Evolutionary conservation across 2,888 invertebrate species (phyloP), one percentile per base, ranked within the genome.

Genomic region (Drosophila meridiana): DNA sequence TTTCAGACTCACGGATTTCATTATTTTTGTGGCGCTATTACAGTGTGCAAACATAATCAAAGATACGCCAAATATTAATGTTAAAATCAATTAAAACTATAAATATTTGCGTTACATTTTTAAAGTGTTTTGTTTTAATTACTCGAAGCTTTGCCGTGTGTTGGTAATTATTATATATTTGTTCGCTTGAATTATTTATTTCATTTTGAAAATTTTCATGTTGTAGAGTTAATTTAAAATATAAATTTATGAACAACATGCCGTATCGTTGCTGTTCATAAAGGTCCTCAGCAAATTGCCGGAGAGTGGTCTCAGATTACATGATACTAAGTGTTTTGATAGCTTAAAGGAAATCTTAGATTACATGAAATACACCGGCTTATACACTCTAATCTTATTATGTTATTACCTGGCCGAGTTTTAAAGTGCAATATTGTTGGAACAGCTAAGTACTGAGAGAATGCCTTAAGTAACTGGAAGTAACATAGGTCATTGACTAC

Each of bases 401-500:
- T 40, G 30, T 32, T 40, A 48, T 20, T 48, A 60, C 8, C 40
- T 42, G 60, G 40, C 60, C 14, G 50, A 60, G 13, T 45, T 45
- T 11, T 7, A 52, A 8, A 43, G 40, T 30, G 40, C 9, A 8
- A 52, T 11, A 20, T 20, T 57, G 3, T 3, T 3, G 9, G 5
- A 30, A 61, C 7, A 45, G 26, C 43, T 20, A 11, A 20, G 47
- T 28, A 26, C 38, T 60, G 28, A n/a, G 28, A n/a, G 34, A 40
- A 47, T n/a, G 61, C 48, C 43, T 34, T 9, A 13, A 40, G 57
- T 32, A 50, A 53, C 59, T 66, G 62, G 36, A 66, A 59, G 26
- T 56, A 30, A 43, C 52, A 45, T 43, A 52, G 80, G 66, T 78
- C 67, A 71, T 71, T 75, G 71, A 67, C 80, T 67, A 55, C 45